Percentiles rank a stretch among this genome's conserved stretches.
Conservation (phyloP, 2,113 vertebrate genomes). For the Sinosuthora webbiana region DNA sequence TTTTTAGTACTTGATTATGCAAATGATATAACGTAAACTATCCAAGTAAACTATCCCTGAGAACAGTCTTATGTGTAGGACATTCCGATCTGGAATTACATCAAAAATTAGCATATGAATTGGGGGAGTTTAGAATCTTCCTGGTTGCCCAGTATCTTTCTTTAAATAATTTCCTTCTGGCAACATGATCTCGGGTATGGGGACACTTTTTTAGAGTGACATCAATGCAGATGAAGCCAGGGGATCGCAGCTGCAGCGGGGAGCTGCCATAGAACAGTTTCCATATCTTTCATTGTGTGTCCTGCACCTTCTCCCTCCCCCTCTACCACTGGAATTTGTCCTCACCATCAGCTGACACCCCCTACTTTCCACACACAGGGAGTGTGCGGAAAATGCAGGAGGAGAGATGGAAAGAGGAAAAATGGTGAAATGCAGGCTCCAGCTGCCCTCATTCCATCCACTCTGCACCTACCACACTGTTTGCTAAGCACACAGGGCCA, state of each 20-base stretch:
- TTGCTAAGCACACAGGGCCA: fast-evolving
- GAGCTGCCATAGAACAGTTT: neutral
- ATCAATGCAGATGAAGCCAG: fast-evolving
- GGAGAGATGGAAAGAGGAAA: neutral
- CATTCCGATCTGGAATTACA: neutral
- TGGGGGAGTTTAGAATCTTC: neutral
- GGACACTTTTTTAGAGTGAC: fast-evolving
- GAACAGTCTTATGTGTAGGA: neutral
- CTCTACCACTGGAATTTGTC: neutral
- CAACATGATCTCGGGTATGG: fast-evolving
- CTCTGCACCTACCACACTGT: neutral
- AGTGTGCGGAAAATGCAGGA: neutral
- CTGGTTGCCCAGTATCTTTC: neutral
- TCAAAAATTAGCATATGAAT: neutral
- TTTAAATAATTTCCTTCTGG: neutral
- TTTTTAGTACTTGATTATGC: neutral
- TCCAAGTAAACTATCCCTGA: neutral
- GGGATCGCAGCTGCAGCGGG: fast-evolving
- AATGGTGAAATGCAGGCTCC: fast-evolving
- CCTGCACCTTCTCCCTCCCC: neutral
- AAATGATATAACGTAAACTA: neutral
- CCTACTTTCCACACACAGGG: fast-evolving
- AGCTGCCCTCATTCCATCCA: neutral
- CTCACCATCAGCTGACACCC: neutral
- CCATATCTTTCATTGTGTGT: fast-evolving